Evolutionary conservation across 2,888 invertebrate species (phyloP), one percentile per base, ranked within the genome.

Genomic region (Drosophila paramelanica): DNA sequence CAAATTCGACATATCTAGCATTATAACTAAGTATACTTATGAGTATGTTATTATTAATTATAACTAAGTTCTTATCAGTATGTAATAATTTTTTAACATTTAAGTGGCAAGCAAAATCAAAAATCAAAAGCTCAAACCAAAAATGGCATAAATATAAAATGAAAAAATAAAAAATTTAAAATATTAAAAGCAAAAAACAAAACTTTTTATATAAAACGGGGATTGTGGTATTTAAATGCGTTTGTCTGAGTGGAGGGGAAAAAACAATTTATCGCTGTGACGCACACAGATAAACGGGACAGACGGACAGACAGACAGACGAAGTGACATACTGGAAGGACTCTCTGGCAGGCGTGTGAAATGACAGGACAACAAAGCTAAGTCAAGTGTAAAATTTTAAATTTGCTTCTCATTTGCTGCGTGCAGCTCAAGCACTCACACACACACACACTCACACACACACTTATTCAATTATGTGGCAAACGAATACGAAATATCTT

Each of bases 361-460:
- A 89, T 88, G 87, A 86, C 84, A 84, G 86, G 89, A 91, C 90
- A 91, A 90, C 89, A 84, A 80, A 81, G 90, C 74, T 86, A 92
- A 92, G 92, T 92, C 92, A 91, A 92, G 92, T 92, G 92, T 90
- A 89, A 92, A 92, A 92, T 92, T 92, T 92, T 92, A 92, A 92
- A 92, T 92, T 92, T 92, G 90, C 88, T 91, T 91, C 90, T 90
- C 92, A 91, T 90, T 91, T 91, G 79, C 68, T 80, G 79, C 68
- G 64, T 67, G 77, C 74, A 76, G 81, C 81, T 69, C 73, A 73
- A 53, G 47, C 53, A 66, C 73, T 49, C 55, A 50, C 56, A 60
- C 50, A 55, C 61, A 83, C 89, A 51, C 49, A 45, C 67, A 51
- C 47, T 85, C 87, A 89, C 90, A 43, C 57, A n/a, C 74, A 45